Base-by-base conservation (phyloP, 2,888 invertebrate genomes). In the Agrenia bidenticulata region DNA sequence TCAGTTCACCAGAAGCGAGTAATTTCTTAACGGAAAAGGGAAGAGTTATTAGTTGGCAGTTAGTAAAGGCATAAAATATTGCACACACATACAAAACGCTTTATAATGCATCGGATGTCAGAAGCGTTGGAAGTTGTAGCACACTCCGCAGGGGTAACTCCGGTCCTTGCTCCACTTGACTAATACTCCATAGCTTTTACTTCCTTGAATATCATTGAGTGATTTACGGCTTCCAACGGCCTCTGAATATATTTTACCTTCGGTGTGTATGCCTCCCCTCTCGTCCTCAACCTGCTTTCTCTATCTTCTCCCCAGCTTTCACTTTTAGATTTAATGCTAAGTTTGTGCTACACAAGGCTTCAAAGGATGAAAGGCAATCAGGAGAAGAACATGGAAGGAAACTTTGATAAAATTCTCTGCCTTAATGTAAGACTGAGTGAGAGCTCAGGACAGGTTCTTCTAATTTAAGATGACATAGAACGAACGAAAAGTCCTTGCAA, bases 21-120 rank as follows among this genome's bases (percentile, higher is more conserved):
- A 5, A 45, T 45, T 45, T 45, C 23, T 19, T 51, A 7, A 51
- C 24, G 51, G 19, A 13, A 15, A 45, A 15, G 2, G 21, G 13
- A 24, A 58, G 45, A 58, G 26, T 45, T 58, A 42, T 58, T 58
- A 58, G 58, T 58, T 58, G 58, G 58, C 58, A 45, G 58, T 23
- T 24, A 51, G 51, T 24, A 51, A 24, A 24, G 23, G 24, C 24
- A 24, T 51, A 51, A 24, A 51, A 51, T 51, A 51, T 51, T 51
- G 24, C 51, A 24, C 21, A 19, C 51, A 19, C 51, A 45, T 45
- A 45, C 45, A 45, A 45, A 45, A 45, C 39, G 41, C 19, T 57
- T 57, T 41, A 57, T 41, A 57, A 37, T 57, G 21, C 41, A 41
- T 58, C 51, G 51, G 45, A 51, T 24, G 51, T 13, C 13, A 23